Base-by-base conservation (phyloP, 1,140 invertebrate genomes). In the Pachyrhynchus sulphureomaculatus region DNA sequence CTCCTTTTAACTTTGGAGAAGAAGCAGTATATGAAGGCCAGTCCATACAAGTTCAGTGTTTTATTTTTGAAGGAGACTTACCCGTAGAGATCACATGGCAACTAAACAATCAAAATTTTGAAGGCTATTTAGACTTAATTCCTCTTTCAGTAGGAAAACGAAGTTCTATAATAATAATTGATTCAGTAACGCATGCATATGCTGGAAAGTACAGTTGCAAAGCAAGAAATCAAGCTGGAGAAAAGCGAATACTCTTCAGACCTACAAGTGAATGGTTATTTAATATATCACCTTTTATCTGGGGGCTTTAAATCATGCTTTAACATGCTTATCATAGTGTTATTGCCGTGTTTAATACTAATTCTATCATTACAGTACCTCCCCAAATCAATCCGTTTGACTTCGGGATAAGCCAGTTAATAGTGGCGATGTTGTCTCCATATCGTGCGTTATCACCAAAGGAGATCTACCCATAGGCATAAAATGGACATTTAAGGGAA, bases 141-240 rank as follows among this genome's bases (percentile, higher is more conserved):
- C 78, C 81, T 13, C 78, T 82, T 2, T 71, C 66, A 54, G 74
- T 37, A 77, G 80, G 45, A 36, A 68, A 69, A 66, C 52, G 77
- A 45, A 73, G 70, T 58, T 76, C 74, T 2, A 66, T 75, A 21
- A 57, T 91, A 53, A 87, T 84, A 20, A 91, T 92, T 61, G 87
- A 90, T 64, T 85, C 87, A n/a, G 87, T 89, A 3, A 83, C 83
- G 70, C 84, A 86, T 55, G 80, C 82, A 59, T 85, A 89, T 76
- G 84, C 83, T 64, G 90, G 89, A 37, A 88, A 90, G 72, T 91
- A 91, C 68, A 89, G 87, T 20, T 91, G 90, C 70, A 81, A 83
- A 24, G 92, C 89, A n/a, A 86, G 82, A 65, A 95, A 94, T 76
- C 77, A 77, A 36, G 90, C 89, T 39, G 91, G 90, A 42, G 79